Percentiles rank a stretch among this genome's conserved stretches.
Evolutionary conservation across 2,888 invertebrate species (phyloP).

Genomic region (Trachelus troglodyta): DNA sequence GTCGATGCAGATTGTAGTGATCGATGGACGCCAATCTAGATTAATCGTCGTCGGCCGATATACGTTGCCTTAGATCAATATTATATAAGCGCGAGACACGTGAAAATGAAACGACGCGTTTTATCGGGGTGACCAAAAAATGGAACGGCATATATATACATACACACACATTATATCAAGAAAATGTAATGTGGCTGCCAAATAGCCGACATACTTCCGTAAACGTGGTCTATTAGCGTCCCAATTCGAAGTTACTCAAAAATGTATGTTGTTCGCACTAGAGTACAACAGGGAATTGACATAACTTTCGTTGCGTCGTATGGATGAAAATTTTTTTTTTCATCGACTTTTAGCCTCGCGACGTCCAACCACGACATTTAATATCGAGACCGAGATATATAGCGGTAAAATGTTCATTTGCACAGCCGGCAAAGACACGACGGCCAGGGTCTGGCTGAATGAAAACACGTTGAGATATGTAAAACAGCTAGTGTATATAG

Average conservation of each 20-base stretch:
- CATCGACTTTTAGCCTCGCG: background rate
- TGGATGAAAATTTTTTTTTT: background rate
- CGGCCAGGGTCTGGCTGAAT: background rate
- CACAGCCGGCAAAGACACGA: background rate
- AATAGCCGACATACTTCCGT: background rate
- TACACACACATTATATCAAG: background rate
- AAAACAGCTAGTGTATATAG: background rate
- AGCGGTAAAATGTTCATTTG: background rate
- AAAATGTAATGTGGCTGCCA: background rate
- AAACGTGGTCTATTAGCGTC: background rate
- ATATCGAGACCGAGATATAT: background rate
- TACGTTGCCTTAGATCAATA: background rate
- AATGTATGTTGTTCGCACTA: background rate
- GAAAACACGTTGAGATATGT: background rate
- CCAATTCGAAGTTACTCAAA: background rate
- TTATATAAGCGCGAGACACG: background rate
- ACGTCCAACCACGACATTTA: background rate
- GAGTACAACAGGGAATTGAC: background rate
- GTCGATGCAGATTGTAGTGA: conserved; percentile 1
- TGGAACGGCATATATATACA: background rate
- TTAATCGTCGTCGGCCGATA: background rate
- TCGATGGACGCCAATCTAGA: background rate
- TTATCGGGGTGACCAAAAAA: background rate
- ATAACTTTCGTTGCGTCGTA: background rate
- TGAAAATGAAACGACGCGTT: background rate